These are phyloP conservation scores for Drosophila bifasciata DNA, from an alignment of 1,140 invertebrate species.

Conservation along the genomic window DNA sequence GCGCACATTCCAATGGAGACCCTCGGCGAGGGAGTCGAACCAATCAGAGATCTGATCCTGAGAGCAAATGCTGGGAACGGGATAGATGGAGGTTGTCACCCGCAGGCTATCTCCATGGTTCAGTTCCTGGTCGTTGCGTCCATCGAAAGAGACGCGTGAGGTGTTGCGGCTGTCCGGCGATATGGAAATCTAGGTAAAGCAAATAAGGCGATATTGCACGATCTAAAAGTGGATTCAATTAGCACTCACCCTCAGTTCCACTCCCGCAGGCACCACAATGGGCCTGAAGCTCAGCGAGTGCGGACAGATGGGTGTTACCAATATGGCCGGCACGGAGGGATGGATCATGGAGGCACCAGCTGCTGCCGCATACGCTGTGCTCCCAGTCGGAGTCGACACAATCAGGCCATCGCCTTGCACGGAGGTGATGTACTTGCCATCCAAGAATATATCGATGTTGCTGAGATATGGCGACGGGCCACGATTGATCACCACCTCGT, in stretches of 20 bases:
- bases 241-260: slow-evolving; percentile 93
- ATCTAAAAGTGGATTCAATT: background rate
- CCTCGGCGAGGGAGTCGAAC: slow-evolving; percentile 97
- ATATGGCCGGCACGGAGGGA: slow-evolving; percentile 97
- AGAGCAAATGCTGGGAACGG: slow-evolving; percentile 97
- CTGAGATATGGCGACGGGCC: slow-evolving; percentile 97
- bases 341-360: slow-evolving; percentile 99
- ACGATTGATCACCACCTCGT: slow-evolving; percentile 97
- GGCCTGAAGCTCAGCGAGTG: slow-evolving; percentile 97
- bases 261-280: slow-evolving; percentile 97
- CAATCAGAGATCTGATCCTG: slow-evolving; percentile 98
- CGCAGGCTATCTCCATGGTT: slow-evolving; percentile 96
- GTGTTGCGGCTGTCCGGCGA: slow-evolving; percentile 97
- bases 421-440: slow-evolving; percentile 97
- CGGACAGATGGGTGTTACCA: slow-evolving; percentile 98
- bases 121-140: slow-evolving; percentile 95
- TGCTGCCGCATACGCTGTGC: slow-evolving; percentile 97
- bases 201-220: slow-evolving; percentile 7
- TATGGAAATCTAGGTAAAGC: slow-evolving; percentile 91
- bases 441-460: slow-evolving; percentile 97
- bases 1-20: slow-evolving; percentile 98
- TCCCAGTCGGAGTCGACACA: slow-evolving; percentile 97
- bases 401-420: slow-evolving; percentile 98
- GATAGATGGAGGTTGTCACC: slow-evolving; percentile 97
- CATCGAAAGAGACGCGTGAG: slow-evolving; percentile 98